Evolutionary conservation across 2,113 vertebrate genomes (phyloP).

Genomic region (Tiliqua scincoides): DNA sequence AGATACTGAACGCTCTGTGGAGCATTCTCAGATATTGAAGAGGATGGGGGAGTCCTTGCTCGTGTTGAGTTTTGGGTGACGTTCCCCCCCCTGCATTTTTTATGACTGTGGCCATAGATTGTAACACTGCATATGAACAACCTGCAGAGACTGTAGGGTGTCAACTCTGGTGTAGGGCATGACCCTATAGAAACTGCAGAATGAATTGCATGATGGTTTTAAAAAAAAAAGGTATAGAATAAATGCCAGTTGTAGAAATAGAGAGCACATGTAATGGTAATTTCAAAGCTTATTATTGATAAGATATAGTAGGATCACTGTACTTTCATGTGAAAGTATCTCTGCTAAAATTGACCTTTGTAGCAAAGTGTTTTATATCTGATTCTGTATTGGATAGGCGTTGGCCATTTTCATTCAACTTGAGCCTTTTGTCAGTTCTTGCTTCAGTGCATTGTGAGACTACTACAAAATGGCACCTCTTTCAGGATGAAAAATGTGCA

Average conservation of each 20-base stretch:
- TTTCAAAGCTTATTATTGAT: constrained; percentile 68
- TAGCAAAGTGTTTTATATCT: constrained; percentile 74
- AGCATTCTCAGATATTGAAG: neutral
- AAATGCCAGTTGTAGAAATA: constrained; percentile 67
- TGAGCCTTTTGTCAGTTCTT: constrained; percentile 53
- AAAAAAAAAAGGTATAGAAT: constrained; percentile 49
- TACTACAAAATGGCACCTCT: constrained; percentile 69
- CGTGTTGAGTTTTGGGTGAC: neutral
- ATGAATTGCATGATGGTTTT: constrained; percentile 68
- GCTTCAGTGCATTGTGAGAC: constrained; percentile 71
- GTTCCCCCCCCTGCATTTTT: neutral
- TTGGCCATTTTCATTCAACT: constrained; percentile 68
- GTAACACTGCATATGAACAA: constrained; percentile 65
- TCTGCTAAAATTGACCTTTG: constrained; percentile 75
- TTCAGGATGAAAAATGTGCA: constrained; percentile 67
- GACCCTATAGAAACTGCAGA: constrained; percentile 62
- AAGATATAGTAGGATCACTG: constrained; percentile 68
- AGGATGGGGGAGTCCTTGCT: neutral
- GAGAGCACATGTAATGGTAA: constrained; percentile 62
- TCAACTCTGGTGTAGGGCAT: constrained; percentile 64
- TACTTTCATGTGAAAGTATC: constrained; percentile 77
- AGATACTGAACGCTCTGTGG: neutral
- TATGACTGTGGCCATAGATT: constrained; percentile 30
- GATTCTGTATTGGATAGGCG: constrained; percentile 74
- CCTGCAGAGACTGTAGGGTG: constrained; percentile 60